phyloP scores from a whole-genome alignment of 2,797 vertebrate genomes.

The Enteromius afrohamiltoni region DNA sequence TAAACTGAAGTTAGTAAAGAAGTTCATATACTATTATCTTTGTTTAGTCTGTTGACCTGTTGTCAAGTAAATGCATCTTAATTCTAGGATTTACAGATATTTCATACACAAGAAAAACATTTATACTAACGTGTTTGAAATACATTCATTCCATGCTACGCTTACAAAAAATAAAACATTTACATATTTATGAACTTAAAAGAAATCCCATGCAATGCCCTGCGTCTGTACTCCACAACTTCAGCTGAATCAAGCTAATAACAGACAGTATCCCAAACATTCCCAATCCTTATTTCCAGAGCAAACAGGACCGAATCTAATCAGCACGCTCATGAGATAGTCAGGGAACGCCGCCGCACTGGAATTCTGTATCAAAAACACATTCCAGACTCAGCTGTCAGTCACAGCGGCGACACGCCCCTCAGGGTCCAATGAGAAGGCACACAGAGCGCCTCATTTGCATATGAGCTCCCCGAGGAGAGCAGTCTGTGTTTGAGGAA shows the following conservation, averaged over 20 bases:
- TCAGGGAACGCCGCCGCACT: not conserved
- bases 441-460: not conserved
- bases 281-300: conserved; percentile 3
- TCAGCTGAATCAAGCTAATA: conserved; percentile 15
- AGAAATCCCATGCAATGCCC: no score
- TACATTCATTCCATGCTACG: no score
- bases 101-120: no score
- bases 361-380: conserved; percentile 56
- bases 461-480: conserved; percentile 11
- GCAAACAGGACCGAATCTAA: conserved; percentile 2
- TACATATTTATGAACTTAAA: no score
- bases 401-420: conserved; percentile 34
- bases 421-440: conserved; percentile 37
- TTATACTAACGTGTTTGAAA: no score
- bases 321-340: not conserved
- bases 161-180: no score
- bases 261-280: conserved; percentile 38
- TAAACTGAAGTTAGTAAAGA: no score
- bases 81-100: no score
- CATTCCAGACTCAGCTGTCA: conserved; percentile 40
- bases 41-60: no score
- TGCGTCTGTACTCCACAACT: not conserved
- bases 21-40: no score
- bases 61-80: no score
- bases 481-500: not conserved